phyloP scores from a whole-genome alignment of 1,140 invertebrate species.

The Argopecten irradians region DNA sequence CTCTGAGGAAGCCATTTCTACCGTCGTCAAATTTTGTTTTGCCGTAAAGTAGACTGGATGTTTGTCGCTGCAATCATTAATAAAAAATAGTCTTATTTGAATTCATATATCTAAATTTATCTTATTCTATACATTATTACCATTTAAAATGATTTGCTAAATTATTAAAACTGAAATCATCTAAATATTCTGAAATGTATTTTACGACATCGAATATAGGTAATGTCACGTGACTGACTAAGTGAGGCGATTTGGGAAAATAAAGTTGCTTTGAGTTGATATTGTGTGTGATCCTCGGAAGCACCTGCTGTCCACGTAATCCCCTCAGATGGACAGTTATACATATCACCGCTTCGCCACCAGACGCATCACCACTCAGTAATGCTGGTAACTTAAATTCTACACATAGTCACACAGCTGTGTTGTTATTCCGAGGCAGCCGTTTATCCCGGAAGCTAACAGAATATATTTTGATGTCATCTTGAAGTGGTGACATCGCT shows the following conservation, averaged over 20 bases:
- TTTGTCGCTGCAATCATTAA: not conserved
- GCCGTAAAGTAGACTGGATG: conserved; percentile 39
- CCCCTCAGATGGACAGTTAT: not conserved
- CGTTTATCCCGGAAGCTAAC: conserved; percentile 49
- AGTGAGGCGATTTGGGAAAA: conserved; percentile 20
- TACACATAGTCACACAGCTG: not conserved
- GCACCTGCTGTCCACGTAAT: conserved; percentile 20
- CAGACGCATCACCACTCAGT: not conserved
- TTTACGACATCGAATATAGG: not conserved
- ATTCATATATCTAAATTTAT: not conserved
- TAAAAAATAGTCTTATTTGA: not conserved
- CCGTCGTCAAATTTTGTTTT: conserved; percentile 48
- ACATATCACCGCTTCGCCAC: not conserved
- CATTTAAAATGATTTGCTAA: not conserved
- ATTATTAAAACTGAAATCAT: not conserved
- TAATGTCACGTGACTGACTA: conserved; percentile 2
- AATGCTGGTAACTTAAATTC: not conserved
- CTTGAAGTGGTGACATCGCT: conserved; percentile 48
- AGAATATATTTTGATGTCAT: conserved; percentile 43
- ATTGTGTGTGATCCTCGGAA: not conserved
- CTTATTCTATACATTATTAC: not conserved
- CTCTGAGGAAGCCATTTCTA: conserved; percentile 69
- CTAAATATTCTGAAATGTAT: not conserved
- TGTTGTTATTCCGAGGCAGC: not conserved
- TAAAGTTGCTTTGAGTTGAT: not conserved